Conservation (phyloP, 1,140 invertebrate genomes). For the Trigoniulus corallinus region DNA sequence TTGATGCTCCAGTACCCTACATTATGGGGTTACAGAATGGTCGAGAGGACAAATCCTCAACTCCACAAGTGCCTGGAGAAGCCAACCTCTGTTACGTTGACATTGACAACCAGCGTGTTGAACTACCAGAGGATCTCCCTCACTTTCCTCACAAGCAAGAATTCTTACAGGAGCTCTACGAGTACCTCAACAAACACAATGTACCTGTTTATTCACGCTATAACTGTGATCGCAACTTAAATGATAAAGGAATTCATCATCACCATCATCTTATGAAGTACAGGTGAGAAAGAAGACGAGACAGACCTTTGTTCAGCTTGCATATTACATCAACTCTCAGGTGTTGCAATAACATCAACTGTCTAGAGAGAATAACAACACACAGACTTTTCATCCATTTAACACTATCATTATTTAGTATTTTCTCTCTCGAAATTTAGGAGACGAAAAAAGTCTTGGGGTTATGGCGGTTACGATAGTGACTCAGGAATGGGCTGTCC, state of each 20-base stretch:
- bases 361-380: too few relatives aligned
- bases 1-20: conserved; percentile 97
- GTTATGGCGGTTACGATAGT: conserved; percentile 11
- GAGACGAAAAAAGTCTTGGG: conserved; percentile 12
- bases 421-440: background rate
- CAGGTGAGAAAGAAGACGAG: background rate
- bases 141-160: conserved; percentile 76
- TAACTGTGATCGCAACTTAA: conserved; percentile 3
- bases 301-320: too few relatives aligned
- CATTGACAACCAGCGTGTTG: conserved; percentile 77
- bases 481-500: background rate
- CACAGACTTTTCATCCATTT: too few relatives aligned
- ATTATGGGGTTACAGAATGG: conserved; percentile 66
- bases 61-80: conserved; percentile 3
- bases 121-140: conserved; percentile 88
- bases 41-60: background rate
- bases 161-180: conserved; percentile 66
- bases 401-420: background rate
- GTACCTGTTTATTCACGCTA: background rate
- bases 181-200: conserved; percentile 17
- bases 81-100: conserved; percentile 90
- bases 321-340: too few relatives aligned
- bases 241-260: too few relatives aligned
- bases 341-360: too few relatives aligned
- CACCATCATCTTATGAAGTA: background rate